A percentile compares a stretch with the other conserved stretches of the same genome.
Evolutionary conservation across 2,888 invertebrate genomes (phyloP).

Genomic region (Ochropleura plecta): DNA sequence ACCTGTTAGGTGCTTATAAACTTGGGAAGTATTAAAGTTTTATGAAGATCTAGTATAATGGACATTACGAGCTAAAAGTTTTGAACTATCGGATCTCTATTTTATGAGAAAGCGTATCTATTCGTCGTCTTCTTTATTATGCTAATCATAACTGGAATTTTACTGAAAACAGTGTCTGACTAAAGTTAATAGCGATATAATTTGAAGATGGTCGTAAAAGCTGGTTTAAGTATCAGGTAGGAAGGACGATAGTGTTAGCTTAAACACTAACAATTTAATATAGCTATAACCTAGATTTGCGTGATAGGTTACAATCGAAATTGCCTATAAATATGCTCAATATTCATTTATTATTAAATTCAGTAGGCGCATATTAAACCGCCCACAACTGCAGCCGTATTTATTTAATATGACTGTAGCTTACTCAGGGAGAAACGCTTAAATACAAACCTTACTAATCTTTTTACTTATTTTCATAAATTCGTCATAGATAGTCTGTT

Average conservation of each 20-base stretch:
- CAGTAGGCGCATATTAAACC: not conserved
- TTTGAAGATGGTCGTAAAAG: constrained; percentile 27
- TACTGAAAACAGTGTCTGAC: constrained; percentile 11
- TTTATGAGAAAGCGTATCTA: constrained; percentile 43
- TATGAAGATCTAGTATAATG: constrained; percentile 59
- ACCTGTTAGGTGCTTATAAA: constrained; percentile 39
- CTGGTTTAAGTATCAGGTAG: not conserved
- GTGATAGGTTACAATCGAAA: constrained; percentile 22
- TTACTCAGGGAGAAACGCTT: not conserved
- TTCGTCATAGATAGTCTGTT: not conserved
- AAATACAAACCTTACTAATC: too few relatives aligned
- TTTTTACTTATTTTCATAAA: not conserved
- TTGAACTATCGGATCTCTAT: constrained; percentile 45
- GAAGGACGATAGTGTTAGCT: not conserved
- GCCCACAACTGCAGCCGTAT: not conserved
- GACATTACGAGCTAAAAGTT: constrained; percentile 47
- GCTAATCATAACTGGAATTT: constrained; percentile 31
- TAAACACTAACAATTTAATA: constrained; percentile 7
- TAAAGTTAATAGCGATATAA: constrained; percentile 8
- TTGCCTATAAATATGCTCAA: not conserved
- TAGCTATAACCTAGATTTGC: constrained; percentile 16
- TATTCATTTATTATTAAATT: not conserved
- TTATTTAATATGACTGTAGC: not conserved
- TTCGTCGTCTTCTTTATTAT: constrained; percentile 31
- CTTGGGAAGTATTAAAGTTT: constrained; percentile 55